Evolutionary conservation across 2,797 vertebrate species (phyloP), one percentile per base, ranked within the genome.

Genomic region (Hemibagrus guttatus): DNA sequence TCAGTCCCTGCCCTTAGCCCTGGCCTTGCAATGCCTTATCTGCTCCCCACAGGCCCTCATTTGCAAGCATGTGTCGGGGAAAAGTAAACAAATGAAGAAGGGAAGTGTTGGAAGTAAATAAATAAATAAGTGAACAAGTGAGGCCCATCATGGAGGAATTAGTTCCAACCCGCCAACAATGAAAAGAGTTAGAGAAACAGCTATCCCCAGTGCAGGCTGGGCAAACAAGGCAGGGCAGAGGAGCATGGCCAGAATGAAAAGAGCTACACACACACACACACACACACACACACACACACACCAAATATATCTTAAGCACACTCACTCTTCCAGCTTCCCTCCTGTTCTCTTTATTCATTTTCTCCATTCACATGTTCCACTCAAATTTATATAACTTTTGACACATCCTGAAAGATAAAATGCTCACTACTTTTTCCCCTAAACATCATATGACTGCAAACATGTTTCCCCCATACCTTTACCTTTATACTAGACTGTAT

Each of bases 121-220:
- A 89, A 87, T 87, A 89, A 89, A 90, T 78, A 87, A 84, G 79
- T 84, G 69, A 88, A 88, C 81, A 90, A 89, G 87, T 83, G 74
- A 88, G 88, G 85, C 89, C 90, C 89, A 89, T 87, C 90, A 87
- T 89, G 86, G 83, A 90, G 87, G 91, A 90, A 92, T 92, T 92
- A 92, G 91, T 94, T 94, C 92, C 91, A 89, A 93, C 88, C 89
- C 91, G 89, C 87, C 92, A 92, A 90, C 91, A 90, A 90, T 92
- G 91, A 93, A 93, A 91, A 92, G 93, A 92, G 89, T 91, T 87
- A 84, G 90, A 91, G 92, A 91, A 93, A 89, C 84, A 86, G 80
- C 75, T 74, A 59, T 90, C 90, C 86, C 88, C 61, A 89, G 78
- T 87, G 88, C 88, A 84, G 81, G 64, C 58, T 78, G 78, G 83